Evolutionary conservation across 2,797 vertebrate species (phyloP), one percentile per base, ranked within the genome.

Genomic region (Acanthis flammea): DNA sequence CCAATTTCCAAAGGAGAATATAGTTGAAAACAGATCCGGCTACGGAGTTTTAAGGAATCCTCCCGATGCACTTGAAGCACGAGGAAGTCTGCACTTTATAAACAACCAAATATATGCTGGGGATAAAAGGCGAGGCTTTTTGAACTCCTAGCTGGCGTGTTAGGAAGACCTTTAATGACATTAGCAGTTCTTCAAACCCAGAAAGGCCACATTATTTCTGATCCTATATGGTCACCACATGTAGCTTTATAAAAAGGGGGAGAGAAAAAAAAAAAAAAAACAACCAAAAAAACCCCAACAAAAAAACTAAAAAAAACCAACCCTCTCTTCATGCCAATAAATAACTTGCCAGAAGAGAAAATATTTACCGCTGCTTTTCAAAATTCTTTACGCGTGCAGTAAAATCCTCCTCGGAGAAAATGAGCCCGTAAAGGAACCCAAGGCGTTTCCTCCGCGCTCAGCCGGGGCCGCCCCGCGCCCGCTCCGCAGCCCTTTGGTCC

Each of bases 181-280:
- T 97, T 96, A 97, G 95, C 97, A 97, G 97, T 96, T 97, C 96
- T 96, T 97, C 96, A 97, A 97, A 96, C 91, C 94, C 94, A 95
- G 94, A 96, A 97, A 96, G 95, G 94, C 94, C 91, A 81, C 90
- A 17, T 96, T 95, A 97, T 94, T 97, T 95, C 94, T 92, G 81
- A 50, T 95, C 94, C 95, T 96, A 95, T 95, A 97, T 95, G 96
- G 91, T 95, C 96, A 96, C 96, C 97, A 97, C 95, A 96, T 97
- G 96, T 86, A 96, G 92, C 90, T 92, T 94, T 96, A 96, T 95
- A 94, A 92, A 95, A 76, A 60, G 82, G 83, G 22, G 25, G 25
- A 9, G 53, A 51, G 27, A 4, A 14, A 4, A 5, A 4, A 8
- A 71, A 48, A 80, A 65, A 81, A 60, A 81, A 60, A 90, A 2